Percentiles rank a stretch among this genome's conserved stretches.
Evolutionary conservation across 1,140 invertebrate genomes (phyloP).

Genomic region (Solenopsis invicta): DNA sequence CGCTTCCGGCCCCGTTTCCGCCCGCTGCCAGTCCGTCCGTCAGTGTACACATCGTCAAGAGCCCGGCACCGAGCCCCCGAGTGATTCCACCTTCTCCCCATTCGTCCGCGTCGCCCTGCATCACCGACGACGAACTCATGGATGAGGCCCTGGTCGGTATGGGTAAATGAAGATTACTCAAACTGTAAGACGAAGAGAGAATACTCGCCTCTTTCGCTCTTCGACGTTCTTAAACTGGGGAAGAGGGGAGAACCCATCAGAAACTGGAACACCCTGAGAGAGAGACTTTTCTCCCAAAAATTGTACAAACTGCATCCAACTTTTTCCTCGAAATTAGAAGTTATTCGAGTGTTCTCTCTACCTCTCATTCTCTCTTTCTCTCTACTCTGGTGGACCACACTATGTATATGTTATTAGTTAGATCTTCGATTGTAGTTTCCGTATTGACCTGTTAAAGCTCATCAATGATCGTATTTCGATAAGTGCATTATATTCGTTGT

Average conservation of each 20-base stretch:
- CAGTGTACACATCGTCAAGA: conserved; percentile 93
- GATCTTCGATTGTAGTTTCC: not conserved
- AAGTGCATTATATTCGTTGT: not conserved
- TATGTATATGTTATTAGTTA: not conserved
- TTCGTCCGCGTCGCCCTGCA: conserved; percentile 92
- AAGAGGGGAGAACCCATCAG: not conserved
- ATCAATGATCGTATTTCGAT: conserved; percentile 20
- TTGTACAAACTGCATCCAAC: conserved; percentile 11
- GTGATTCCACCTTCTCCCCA: conserved; percentile 90
- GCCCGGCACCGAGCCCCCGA: conserved; percentile 91
- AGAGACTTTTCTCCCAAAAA: not conserved
- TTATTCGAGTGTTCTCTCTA: not conserved
- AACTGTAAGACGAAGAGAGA: conserved; percentile 64
- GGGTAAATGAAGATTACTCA: conserved; percentile 88
- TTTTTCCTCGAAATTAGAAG: not conserved
- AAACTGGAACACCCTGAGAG: not conserved
- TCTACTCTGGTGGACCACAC: conserved; percentile 11
- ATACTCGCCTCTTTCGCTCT: not conserved
- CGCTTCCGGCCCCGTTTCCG: conserved; percentile 84
- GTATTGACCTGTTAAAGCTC: conserved; percentile 13
- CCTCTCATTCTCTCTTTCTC: conserved; percentile 3
- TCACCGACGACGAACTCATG: conserved; percentile 96
- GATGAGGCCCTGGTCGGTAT: conserved; percentile 94
- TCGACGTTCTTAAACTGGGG: not conserved
- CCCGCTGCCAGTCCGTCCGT: conserved; percentile 89